Conservation (phyloP, 53 echinoderm and acorn worm genomes). For the Luidia sarsii region DNA sequence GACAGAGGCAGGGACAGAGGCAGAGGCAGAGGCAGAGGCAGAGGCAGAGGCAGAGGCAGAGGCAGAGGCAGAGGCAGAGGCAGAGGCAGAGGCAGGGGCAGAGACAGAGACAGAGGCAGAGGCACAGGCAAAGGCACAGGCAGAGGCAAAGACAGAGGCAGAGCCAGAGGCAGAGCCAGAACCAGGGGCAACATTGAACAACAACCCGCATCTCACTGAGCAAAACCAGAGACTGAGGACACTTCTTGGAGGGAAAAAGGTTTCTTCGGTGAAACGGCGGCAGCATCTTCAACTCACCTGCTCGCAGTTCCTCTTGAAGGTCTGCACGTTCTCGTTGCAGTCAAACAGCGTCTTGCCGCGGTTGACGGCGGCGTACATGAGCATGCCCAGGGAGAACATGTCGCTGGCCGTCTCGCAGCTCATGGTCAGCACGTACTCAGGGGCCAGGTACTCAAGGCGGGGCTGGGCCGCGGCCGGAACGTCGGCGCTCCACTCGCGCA, state of each 20-base stretch:
- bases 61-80: too few species aligned
- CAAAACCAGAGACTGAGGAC: too few species aligned
- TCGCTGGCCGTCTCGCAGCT: constrained; percentile 98
- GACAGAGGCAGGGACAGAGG: too few species aligned
- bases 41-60: too few species aligned
- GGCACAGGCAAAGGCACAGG: too few species aligned
- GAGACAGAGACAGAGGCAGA: too few species aligned
- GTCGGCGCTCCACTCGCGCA: constrained; percentile 67
- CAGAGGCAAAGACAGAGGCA: too few species aligned
- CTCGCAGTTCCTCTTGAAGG: constrained; percentile 75
- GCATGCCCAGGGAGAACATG: constrained; percentile 91
- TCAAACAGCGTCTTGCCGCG: constrained; percentile 79
- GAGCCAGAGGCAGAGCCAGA: too few species aligned
- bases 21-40: too few species aligned
- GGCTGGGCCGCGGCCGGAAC: constrained; percentile 78
- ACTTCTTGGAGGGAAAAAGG: neutral
- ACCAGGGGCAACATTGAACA: too few species aligned
- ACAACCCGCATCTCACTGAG: too few species aligned
- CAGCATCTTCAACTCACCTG: constrained; percentile 58
- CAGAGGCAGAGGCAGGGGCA: too few species aligned
- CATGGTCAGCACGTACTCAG: constrained; percentile 86
- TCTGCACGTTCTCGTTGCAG: constrained; percentile 77
- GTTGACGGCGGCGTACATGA: constrained; percentile 88
- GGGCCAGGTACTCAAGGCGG: constrained; percentile 84
- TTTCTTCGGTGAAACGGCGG: neutral